These are phyloP conservation scores for Drosophila setifemur DNA, from an alignment of 1,140 invertebrate genomes.

Conservation along the genomic window DNA sequence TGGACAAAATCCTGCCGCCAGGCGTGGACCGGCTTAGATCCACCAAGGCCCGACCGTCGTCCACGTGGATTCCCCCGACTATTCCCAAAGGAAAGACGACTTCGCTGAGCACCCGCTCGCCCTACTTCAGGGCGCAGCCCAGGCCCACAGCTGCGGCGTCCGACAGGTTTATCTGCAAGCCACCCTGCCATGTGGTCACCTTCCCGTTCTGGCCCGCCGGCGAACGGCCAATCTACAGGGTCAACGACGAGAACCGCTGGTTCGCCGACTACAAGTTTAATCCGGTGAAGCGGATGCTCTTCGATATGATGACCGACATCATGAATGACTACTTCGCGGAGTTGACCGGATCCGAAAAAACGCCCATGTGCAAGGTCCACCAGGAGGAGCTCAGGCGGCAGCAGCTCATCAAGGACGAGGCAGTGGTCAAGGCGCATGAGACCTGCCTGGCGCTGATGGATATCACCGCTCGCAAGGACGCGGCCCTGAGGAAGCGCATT, in stretches of 20 bases:
- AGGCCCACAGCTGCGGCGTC: not conserved
- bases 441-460: slow-evolving; percentile 23
- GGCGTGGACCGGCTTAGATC: slow-evolving; percentile 7
- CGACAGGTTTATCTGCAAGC: not conserved
- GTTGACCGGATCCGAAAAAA: not conserved
- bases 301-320: not conserved
- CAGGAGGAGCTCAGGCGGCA: not conserved
- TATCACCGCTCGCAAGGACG: not conserved
- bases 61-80: too few relatives aligned
- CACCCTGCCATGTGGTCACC: slow-evolving; percentile 4
- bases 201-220: slow-evolving; percentile 35
- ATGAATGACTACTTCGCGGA: slow-evolving; percentile 17
- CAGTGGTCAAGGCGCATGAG: slow-evolving; percentile 15
- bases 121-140: slow-evolving; percentile 15
- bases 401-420: slow-evolving; percentile 24
- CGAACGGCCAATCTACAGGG: slow-evolving; percentile 13
- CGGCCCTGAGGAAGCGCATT: slow-evolving; percentile 1
- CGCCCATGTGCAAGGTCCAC: slow-evolving; percentile 14
- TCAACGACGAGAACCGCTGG: slow-evolving; percentile 29
- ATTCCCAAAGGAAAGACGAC: not conserved
- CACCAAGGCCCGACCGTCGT: not conserved
- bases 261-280: slow-evolving; percentile 30
- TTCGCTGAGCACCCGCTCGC: not conserved
- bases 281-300: slow-evolving; percentile 20
- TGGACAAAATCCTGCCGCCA: slow-evolving; percentile 32